Conservation (phyloP, 2,888 invertebrate genomes). For the Xestobium rufovillosum region DNA sequence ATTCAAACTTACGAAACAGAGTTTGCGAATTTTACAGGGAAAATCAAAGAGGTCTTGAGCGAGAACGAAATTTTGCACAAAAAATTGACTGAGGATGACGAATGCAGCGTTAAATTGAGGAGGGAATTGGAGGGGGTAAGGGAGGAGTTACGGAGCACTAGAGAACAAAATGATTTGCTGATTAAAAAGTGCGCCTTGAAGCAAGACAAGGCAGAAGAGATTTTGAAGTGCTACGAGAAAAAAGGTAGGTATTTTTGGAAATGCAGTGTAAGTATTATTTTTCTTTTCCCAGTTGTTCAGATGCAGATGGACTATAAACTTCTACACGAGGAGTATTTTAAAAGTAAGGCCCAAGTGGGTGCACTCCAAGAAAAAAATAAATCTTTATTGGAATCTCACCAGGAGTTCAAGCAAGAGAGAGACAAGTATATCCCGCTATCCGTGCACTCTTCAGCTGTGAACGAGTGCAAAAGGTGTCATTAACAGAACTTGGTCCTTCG, state of each 20-base stretch:
- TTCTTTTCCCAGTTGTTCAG: constrained; percentile 46
- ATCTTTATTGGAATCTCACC: constrained; percentile 47
- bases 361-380: constrained; percentile 53
- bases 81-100: constrained; percentile 45
- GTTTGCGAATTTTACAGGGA: constrained; percentile 62
- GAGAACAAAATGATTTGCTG: constrained; percentile 43
- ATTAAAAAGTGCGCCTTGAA: constrained; percentile 60
- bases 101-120: constrained; percentile 41
- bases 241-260: constrained; percentile 48
- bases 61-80: constrained; percentile 61
- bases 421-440: constrained; percentile 54
- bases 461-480: constrained; percentile 61
- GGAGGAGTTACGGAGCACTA: constrained; percentile 37
- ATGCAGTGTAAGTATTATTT: constrained; percentile 8
- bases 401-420: constrained; percentile 48
- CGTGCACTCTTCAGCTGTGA: constrained; percentile 59
- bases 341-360: constrained; percentile 51
- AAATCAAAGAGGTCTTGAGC: constrained; percentile 58
- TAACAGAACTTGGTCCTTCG: constrained; percentile 2
- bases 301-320: constrained; percentile 59
- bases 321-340: constrained; percentile 55
- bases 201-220: constrained; percentile 65
- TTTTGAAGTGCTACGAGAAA: constrained; percentile 65
- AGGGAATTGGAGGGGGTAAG: constrained; percentile 42
- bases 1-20: constrained; percentile 63